phyloP scores from a whole-genome alignment of 1,140 invertebrate genomes.

The Condylostylus longicornis region DNA sequence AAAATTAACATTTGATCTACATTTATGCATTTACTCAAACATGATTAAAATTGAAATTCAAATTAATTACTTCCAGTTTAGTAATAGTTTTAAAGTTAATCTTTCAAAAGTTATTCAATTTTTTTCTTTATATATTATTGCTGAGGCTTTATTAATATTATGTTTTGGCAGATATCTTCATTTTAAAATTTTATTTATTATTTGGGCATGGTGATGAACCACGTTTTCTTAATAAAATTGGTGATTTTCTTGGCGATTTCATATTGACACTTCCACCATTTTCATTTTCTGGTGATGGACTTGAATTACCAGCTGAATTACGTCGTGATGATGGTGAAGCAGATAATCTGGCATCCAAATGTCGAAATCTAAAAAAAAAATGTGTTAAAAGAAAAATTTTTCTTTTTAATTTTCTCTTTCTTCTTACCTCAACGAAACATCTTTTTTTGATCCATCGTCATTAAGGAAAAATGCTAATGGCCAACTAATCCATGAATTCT shows the following conservation, averaged over 20 bases:
- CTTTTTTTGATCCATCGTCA: slow-evolving; percentile 47
- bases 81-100: too few species aligned
- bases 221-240: slow-evolving; percentile 24
- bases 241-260: slow-evolving; percentile 32
- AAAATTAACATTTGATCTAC: too few species aligned
- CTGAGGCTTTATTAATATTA: too few species aligned
- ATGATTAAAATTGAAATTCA: too few species aligned
- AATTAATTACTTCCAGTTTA: too few species aligned
- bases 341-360: slow-evolving; percentile 61
- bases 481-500: slow-evolving; percentile 75
- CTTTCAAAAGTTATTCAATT: too few species aligned
- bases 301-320: slow-evolving; percentile 37
- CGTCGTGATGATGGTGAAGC: slow-evolving; percentile 36
- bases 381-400: too few species aligned
- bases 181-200: slow-evolving; percentile 5
- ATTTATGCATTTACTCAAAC: too few species aligned
- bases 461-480: slow-evolving; percentile 68
- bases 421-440: slow-evolving; percentile 61
- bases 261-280: slow-evolving; percentile 17
- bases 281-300: slow-evolving; percentile 46
- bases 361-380: slow-evolving; percentile 46
- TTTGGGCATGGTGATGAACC: slow-evolving; percentile 12
- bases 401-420: too few species aligned
- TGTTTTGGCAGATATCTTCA: not conserved
- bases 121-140: too few species aligned